Base-by-base conservation (phyloP, 2,888 invertebrate genomes). In the Pheosia tremula region DNA sequence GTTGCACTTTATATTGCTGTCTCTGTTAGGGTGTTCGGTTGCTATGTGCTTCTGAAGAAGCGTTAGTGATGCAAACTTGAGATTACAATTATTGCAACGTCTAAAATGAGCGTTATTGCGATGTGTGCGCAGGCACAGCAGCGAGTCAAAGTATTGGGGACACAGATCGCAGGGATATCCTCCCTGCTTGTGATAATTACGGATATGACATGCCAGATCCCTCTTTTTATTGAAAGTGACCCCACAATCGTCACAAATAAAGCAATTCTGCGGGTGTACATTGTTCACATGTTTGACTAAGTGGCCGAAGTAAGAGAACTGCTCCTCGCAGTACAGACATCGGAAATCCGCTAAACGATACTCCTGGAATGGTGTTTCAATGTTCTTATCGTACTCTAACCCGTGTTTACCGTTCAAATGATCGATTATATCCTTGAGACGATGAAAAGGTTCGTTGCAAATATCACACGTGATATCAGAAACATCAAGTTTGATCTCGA, bases 401-500 rank as follows among this genome's bases (percentile, higher is more conserved):
- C 81, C 72, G 59, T 93, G 93, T 71, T 86, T 86, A 3, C 67
- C 74, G 47, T 86, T 86, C 60, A 93, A 81, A 81, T 93, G 93
- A 60, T 88, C 85, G 4, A 92, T 71, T 7, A 91, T 79, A 56
- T 88, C 87, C 3, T 80, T 71, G 11, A 87, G 75, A 58, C 63
- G 76, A 9, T 69, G 68, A 58, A 90, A 91, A 0, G 83, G 74
- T 60, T 86, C 86, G 43, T 78, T 81, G 68, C 93, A 93, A 10
- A 91, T 79, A 47, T 88, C 83, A 63, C 93, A 93, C 9, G 67
- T 59, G 0, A 91, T 82, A 63, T 89, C 86, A 0, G 93, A 93
- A 1, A 91, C 85, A 57, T 93, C 93, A 5, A 93, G 75, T 68
- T 89, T 90, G 2, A 92, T 83, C 66, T 89, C 86, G 0, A 87